Base-by-base conservation (phyloP, 2,113 vertebrate species). In the Rhipidura dahli region DNA sequence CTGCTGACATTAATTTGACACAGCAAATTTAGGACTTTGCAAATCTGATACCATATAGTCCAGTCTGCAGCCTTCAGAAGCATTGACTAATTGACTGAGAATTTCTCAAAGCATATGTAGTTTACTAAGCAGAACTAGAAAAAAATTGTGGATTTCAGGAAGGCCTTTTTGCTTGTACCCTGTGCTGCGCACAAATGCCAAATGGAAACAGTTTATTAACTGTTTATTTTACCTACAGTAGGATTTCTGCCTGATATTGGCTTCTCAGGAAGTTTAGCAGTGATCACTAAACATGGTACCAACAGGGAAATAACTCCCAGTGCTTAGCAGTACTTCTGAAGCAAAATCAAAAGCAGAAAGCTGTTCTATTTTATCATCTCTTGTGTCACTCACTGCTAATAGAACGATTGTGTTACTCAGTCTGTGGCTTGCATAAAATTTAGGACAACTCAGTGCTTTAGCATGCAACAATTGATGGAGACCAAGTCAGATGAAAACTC, bases 161-260 rank as follows among this genome's bases (percentile, higher is more conserved):
- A 90, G 15, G 8, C 17, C 21, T 61, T 6, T 83, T 83, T 3
- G 1, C 21, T 7, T 0, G 0, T 7, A 87, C 11, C 5, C 15
- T 22, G 33, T 22, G 42, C 3, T 33, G 37, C 1, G 2, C 28
- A 71, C 39, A 23, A 84, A 60, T 56, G n/a, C 13, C 53, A 64
- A n/a, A 73, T 49, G 37, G 53, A 51, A 83, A 10, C 9, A 39
- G 39, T 39, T 39, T 39, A 39, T 39, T 39, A 39, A 39, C 39
- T 39, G 18, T 59, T 80, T 75, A 73, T 73, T 92, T 45, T 49
- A 82, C 65, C 35, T 89, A 16, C 12, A 27, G 22, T 15, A 56
- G 56, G 26, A 79, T 42, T 40, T 42, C 56, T 2, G 3, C 49
- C 68, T 23, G 44, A 68, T 47, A 24, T 27, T 56, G 40, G 30